These are phyloP conservation scores for Acanthurus lineatus DNA, from an alignment of 2,797 vertebrate genomes.

Conservation along the genomic window DNA sequence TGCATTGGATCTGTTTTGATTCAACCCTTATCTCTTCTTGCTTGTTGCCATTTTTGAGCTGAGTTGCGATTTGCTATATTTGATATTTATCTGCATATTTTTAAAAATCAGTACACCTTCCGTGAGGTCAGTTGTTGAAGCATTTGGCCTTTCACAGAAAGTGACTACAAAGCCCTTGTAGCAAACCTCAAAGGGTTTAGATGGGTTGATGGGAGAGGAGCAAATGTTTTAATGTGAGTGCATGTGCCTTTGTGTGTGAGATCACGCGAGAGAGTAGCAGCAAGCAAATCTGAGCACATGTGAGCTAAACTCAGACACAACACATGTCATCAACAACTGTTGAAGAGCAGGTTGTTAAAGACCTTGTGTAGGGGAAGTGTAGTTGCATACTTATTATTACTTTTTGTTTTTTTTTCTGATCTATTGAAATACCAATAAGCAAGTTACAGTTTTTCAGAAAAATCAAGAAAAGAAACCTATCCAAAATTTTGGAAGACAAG, in stretches of 20 bases:
- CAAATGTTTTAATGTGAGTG: constrained; percentile 6
- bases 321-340: constrained; percentile 65
- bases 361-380: not conserved
- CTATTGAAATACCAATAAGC: not conserved
- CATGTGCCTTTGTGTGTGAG: constrained; percentile 7
- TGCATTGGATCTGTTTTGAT: not conserved
- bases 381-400: not conserved
- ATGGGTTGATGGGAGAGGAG: not conserved
- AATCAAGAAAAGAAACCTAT: not conserved
- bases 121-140: constrained; percentile 35
- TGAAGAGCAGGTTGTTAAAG: constrained; percentile 20
- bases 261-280: not conserved
- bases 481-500: not conserved
- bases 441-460: not conserved
- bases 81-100: not conserved
- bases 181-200: constrained; percentile 7
- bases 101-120: not conserved
- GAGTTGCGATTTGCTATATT: not conserved
- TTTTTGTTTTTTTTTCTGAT: not conserved
- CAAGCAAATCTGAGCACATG: constrained; percentile 30
- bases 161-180: constrained; percentile 27
- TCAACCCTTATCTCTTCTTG: not conserved
- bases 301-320: constrained; percentile 40
- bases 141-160: constrained; percentile 1
- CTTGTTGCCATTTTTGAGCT: not conserved